Evolutionary conservation across 2,888 invertebrate species (phyloP), one percentile per base, ranked within the genome.

Genomic region (Drosophila seclusa): DNA sequence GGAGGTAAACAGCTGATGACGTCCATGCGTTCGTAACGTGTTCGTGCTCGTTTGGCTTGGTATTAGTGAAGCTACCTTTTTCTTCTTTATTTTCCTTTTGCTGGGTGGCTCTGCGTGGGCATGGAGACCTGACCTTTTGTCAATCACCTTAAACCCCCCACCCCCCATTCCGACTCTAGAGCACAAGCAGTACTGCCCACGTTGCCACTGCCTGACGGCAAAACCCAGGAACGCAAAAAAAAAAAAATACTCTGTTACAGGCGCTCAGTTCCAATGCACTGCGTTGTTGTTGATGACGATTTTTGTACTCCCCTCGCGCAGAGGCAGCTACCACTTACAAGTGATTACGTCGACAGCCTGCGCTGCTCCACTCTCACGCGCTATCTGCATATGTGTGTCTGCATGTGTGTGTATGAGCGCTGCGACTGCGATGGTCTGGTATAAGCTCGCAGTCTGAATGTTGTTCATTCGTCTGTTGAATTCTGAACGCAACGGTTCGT

Each of bases 391-490:
- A 38, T 68, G 53, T 49, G 50, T 18, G 60, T 42, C 38, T 32
- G 7, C 21, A 11, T 54, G 21, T 57, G 55, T 27, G 50, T 74
- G 61, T 54, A 40, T 61, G 38, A 61, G 59, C n/a, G 36, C 55
- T 64, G 77, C 71, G 77, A 61, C 76, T 67, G 70, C 80, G 72
- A 78, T 89, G 87, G 83, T 84, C 73, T 80, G 89, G 65, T 83
- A 78, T 88, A 74, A 80, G 88, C 81, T 81, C 71, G 74, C 73
- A 57, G 83, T 79, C 78, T 85, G 80, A 86, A 80, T 82, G 78
- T 76, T 88, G 87, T 92, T 92, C 92, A 92, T 92, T 92, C 92
- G 92, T 91, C 92, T 91, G 90, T 91, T 91, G 92, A 92, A 91
- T 91, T 91, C 90, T 87, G 90, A 92, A 90, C 91, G 87, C 82